phyloP scores from a whole-genome alignment of 2,797 vertebrate genomes.

The Urocyon cinereoargenteus region DNA sequence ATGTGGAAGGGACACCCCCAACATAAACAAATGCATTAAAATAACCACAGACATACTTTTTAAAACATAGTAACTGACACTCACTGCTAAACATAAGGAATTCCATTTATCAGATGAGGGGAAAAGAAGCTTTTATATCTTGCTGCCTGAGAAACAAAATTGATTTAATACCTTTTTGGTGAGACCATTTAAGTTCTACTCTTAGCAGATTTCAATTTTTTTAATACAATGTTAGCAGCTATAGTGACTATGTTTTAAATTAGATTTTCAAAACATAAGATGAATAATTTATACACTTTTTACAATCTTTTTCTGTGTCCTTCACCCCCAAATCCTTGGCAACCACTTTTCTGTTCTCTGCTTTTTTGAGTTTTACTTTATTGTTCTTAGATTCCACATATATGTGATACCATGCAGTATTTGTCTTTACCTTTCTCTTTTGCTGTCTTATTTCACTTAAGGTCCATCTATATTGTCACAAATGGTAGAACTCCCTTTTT shows the following conservation, averaged over 20 bases:
- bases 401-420: no score
- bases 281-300: neutral
- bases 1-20: neutral
- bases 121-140: neutral
- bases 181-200: neutral
- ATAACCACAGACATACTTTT: slow-evolving; percentile 7
- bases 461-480: no score
- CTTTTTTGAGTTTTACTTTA: neutral
- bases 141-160: slow-evolving; percentile 46
- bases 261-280: neutral
- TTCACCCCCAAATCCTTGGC: neutral
- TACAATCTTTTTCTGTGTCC: neutral
- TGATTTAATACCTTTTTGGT: slow-evolving; percentile 48
- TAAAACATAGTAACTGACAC: neutral
- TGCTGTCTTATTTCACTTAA: no score
- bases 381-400: neutral
- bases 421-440: no score
- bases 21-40: slow-evolving; percentile 42
- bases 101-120: neutral
- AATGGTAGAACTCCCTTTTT: no score
- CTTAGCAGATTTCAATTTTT: neutral
- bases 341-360: neutral
- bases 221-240: neutral
- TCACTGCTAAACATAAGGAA: neutral
- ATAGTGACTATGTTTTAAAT: neutral